Evolutionary conservation across 2,797 vertebrate genomes (phyloP).

Genomic region (Nasua narica): DNA sequence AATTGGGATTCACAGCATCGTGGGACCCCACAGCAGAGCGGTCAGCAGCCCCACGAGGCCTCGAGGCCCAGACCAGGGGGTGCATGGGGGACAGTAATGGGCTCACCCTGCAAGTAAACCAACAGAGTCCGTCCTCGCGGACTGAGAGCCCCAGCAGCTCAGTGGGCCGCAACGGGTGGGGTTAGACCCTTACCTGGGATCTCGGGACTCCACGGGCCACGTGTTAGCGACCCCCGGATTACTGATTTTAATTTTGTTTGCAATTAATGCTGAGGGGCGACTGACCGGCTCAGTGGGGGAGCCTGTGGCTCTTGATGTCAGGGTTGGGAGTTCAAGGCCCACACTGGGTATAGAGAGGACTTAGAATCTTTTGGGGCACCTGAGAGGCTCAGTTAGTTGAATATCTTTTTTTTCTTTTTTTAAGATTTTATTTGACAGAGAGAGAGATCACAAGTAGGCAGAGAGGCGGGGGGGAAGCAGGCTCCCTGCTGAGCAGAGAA

Average conservation of each 20-base stretch:
- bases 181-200: background rate
- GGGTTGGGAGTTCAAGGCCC: background rate
- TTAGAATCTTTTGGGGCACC: background rate
- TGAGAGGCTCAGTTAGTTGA: background rate
- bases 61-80: background rate
- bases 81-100: accelerated
- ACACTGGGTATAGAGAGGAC: background rate
- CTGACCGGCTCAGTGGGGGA: background rate
- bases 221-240: background rate
- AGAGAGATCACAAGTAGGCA: too few species aligned
- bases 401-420: too few species aligned
- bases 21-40: too few species aligned
- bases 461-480: too few species aligned
- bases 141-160: accelerated
- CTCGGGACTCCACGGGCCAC: accelerated
- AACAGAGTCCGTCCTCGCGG: background rate
- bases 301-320: background rate
- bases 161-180: background rate
- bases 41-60: background rate
- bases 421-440: too few species aligned
- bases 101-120: background rate
- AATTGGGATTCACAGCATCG: too few species aligned
- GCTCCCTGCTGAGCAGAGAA: too few species aligned
- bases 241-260: background rate
- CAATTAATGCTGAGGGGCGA: background rate